Evolutionary conservation across 1,140 invertebrate genomes (phyloP).

Genomic region (Mizuhopecten yessoensis): DNA sequence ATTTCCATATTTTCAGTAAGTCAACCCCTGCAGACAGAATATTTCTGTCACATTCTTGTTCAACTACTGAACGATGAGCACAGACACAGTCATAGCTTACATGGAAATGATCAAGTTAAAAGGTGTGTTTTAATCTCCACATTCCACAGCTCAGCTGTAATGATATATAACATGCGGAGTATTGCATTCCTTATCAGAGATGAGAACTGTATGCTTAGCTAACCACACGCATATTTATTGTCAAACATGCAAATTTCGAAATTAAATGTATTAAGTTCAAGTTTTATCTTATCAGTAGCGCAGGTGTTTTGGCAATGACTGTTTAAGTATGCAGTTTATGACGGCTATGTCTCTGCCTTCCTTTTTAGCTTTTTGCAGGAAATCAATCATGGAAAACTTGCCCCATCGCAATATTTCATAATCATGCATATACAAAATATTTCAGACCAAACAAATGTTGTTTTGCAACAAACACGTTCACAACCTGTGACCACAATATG

Average conservation of each 20-base stretch:
- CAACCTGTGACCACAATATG: too few relatives aligned
- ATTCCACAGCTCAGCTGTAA: not conserved
- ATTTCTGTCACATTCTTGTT: too few relatives aligned
- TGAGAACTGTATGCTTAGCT: not conserved
- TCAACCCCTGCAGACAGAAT: too few relatives aligned
- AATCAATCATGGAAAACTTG: too few relatives aligned
- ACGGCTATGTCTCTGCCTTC: too few relatives aligned
- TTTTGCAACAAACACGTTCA: too few relatives aligned
- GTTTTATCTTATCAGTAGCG: not conserved
- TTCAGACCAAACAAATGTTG: too few relatives aligned
- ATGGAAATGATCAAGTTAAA: not conserved
- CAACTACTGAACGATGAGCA: too few relatives aligned
- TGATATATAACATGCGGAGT: not conserved
- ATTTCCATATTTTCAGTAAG: too few relatives aligned
- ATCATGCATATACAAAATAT: too few relatives aligned
- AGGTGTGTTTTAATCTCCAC: not conserved
- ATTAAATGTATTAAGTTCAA: not conserved
- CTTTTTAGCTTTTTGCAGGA: too few relatives aligned
- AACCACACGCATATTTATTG: not conserved
- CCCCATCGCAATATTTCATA: too few relatives aligned
- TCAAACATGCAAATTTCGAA: not conserved
- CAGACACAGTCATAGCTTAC: not conserved
- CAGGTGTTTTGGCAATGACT: not conserved
- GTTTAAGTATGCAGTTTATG: not conserved
- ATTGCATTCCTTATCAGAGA: not conserved